phyloP scores from a whole-genome alignment of 2,113 vertebrate species.

The Brachionichthys hirsutus region DNA sequence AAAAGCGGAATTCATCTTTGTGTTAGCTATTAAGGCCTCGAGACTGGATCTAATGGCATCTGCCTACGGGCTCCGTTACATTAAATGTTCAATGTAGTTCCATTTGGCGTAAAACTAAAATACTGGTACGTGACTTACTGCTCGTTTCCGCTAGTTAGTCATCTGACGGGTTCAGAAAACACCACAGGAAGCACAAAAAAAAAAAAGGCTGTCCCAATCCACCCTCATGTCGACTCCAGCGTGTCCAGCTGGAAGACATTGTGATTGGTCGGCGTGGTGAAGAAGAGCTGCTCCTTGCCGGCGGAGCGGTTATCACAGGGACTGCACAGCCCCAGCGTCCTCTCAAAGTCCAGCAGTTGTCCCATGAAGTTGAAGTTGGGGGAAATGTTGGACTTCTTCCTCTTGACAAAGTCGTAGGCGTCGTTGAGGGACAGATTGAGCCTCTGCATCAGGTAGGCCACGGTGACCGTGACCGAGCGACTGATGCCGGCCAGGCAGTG shows the following conservation, averaged over 20 bases:
- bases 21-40: slow-evolving; percentile 65
- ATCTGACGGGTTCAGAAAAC: slow-evolving; percentile 29
- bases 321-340: slow-evolving; percentile 79
- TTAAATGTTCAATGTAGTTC: slow-evolving; percentile 24
- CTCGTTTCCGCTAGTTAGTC: slow-evolving; percentile 32
- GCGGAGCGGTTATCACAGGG: slow-evolving; percentile 73
- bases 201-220: not conserved
- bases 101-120: slow-evolving; percentile 45
- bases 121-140: slow-evolving; percentile 25
- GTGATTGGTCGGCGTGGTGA: slow-evolving; percentile 83
- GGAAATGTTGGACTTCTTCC: slow-evolving; percentile 89
- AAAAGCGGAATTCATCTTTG: slow-evolving; percentile 24
- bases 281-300: slow-evolving; percentile 77
- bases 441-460: slow-evolving; percentile 92
- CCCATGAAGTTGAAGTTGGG: slow-evolving; percentile 94
- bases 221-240: slow-evolving; percentile 76
- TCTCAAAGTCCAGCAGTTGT: slow-evolving; percentile 88
- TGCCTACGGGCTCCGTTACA: slow-evolving; percentile 3
- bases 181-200: slow-evolving; percentile 19
- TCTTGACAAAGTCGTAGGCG: slow-evolving; percentile 88
- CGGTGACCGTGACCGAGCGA: slow-evolving; percentile 87
- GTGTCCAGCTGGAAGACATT: slow-evolving; percentile 82
- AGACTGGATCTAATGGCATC: slow-evolving; percentile 33
- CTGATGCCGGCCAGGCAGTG: slow-evolving; percentile 89
- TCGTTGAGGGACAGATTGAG: slow-evolving; percentile 86